Evolutionary conservation across 2,888 invertebrate species (phyloP).

Genomic region (Lepidonotus clava): DNA sequence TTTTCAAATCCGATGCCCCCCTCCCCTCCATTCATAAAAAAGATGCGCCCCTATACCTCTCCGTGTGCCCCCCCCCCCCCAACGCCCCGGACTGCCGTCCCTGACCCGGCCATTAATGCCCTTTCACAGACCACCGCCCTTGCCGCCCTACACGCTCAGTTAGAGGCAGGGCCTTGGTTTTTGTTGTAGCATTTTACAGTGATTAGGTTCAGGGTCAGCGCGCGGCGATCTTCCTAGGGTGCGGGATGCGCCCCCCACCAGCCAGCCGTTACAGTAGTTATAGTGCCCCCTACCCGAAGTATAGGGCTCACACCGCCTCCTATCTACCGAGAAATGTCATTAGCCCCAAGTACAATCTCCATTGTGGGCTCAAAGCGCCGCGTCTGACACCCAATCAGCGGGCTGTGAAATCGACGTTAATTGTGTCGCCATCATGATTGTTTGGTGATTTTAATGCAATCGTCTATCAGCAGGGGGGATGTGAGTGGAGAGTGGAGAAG

Average conservation of each 20-base stretch:
- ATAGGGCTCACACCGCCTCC: background rate
- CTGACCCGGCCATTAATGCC: background rate
- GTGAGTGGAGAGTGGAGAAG: background rate
- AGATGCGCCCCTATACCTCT: background rate
- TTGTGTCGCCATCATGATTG: constrained; percentile 38
- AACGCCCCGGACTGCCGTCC: background rate
- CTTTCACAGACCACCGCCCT: constrained; percentile 7
- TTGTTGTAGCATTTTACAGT: background rate
- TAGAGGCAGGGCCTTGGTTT: background rate
- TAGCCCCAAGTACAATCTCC: constrained; percentile 11
- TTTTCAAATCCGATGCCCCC: no score
- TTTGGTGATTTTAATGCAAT: constrained; percentile 39
- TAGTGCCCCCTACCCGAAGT: no score
- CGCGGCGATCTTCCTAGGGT: no score
- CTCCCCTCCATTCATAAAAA: no score
- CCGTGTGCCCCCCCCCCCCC: background rate
- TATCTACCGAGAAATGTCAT: constrained; percentile 29
- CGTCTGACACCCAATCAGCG: constrained; percentile 29
- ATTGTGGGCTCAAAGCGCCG: constrained; percentile 11
- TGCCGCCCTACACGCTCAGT: background rate
- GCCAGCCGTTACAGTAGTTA: no score
- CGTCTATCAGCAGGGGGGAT: background rate
- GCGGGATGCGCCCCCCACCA: no score
- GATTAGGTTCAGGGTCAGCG: no score
- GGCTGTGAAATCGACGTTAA: constrained; percentile 51